Percentiles rank a stretch among this genome's conserved stretches.
These are phyloP conservation scores for Laodelphax striatellus DNA, from an alignment of 1,140 invertebrate species.

Conservation along the genomic window DNA sequence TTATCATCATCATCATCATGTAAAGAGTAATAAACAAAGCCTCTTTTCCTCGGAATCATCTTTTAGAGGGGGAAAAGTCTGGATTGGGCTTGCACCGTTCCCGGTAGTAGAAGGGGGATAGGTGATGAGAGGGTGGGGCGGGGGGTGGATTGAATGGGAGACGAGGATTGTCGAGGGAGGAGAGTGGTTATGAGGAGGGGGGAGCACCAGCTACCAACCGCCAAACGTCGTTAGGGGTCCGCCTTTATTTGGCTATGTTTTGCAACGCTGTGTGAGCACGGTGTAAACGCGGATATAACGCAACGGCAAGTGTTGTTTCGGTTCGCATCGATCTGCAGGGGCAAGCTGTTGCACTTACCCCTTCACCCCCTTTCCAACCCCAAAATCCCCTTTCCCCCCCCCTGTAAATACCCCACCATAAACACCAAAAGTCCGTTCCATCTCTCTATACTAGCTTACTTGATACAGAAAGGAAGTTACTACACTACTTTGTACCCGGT, in stretches of 20 bases:
- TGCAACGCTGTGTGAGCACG: not conserved
- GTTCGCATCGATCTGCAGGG: not conserved
- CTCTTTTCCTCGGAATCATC: too few species aligned
- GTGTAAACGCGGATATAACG: not conserved
- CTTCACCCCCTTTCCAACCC: not conserved
- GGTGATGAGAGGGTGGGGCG: not conserved
- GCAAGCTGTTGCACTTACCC: not conserved
- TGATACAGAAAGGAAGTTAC: too few species aligned
- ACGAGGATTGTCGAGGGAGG: too few species aligned
- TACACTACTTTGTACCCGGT: too few species aligned
- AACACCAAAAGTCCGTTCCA: too few species aligned
- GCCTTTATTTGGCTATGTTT: slow-evolving; percentile 2
- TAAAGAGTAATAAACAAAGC: too few species aligned
- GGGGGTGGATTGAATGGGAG: not conserved
- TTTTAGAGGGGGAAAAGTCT: too few species aligned
- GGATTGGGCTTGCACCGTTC: too few species aligned
- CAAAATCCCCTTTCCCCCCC: too few species aligned
- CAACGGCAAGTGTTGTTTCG: not conserved
- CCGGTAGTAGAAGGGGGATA: not conserved
- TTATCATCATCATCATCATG: too few species aligned
- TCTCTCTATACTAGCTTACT: too few species aligned
- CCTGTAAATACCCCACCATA: too few species aligned
- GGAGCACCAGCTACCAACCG: not conserved
- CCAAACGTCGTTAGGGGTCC: not conserved
- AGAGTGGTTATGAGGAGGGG: not conserved